phyloP scores from a whole-genome alignment of 2,888 invertebrate species.

The Byasa hedistus region DNA sequence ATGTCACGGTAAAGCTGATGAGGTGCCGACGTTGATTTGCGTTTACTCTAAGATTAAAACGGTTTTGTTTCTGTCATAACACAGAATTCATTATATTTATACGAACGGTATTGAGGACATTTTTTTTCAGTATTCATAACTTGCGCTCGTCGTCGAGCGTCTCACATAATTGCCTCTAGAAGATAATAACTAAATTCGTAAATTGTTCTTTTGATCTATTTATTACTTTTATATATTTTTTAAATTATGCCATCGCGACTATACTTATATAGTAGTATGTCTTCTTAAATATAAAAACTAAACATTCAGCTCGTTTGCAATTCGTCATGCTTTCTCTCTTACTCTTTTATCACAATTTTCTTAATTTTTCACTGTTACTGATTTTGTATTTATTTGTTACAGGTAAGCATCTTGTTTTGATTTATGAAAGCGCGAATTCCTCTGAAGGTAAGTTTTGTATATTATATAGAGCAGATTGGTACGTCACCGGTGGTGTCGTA shows the following conservation, averaged over 20 bases:
- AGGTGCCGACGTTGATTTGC: conserved; percentile 10
- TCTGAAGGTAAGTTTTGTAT: neutral
- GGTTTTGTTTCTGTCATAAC: neutral
- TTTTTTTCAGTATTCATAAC: neutral
- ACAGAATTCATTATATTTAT: neutral
- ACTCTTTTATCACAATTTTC: too few relatives aligned
- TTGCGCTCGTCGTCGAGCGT: neutral
- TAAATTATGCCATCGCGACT: too few relatives aligned
- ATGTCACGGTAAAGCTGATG: conserved; percentile 7
- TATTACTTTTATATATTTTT: neutral
- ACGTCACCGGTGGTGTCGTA: neutral
- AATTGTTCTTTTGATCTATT: neutral
- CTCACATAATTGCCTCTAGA: neutral
- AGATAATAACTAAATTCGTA: conserved; percentile 1
- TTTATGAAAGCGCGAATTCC: too few relatives aligned
- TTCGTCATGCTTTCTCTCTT: too few relatives aligned
- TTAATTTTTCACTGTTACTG: neutral
- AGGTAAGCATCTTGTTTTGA: conserved; percentile 31
- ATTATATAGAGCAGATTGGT: too few relatives aligned
- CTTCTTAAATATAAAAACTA: too few relatives aligned
- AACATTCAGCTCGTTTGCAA: too few relatives aligned
- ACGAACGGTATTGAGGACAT: conserved; percentile 6
- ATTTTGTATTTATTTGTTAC: conserved; percentile 31
- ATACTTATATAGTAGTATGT: too few relatives aligned
- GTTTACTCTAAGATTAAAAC: conserved; percentile 1